Evolutionary conservation across 2,797 vertebrate genomes (phyloP), one percentile per base, ranked within the genome.

Genomic region (Fratercula arctica): DNA sequence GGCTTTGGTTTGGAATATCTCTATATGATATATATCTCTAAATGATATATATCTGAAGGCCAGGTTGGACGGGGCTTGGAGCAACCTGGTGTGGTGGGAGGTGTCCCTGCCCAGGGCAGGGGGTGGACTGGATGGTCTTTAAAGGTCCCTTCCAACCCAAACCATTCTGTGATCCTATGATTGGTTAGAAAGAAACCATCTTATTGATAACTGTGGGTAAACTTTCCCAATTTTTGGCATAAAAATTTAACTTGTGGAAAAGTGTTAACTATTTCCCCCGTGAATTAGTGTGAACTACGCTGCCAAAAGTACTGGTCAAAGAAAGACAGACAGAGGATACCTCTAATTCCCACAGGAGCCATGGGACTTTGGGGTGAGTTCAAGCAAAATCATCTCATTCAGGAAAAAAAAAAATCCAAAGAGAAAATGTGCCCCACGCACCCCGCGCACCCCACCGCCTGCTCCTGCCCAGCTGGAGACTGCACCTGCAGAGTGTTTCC

Each of bases 391-490:
- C n/a, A 48, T 2, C n/a, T 59, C 28, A 45, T 56, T 10, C 10
- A 24, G 7, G 9, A 3, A 13, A 9, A 15, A 20, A 2, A 14
- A 15, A 17, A 2, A 15, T 20, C 10, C n/a, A 16, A 60, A 37
- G 35, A 61, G 35, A 28, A 41, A 63, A 20, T 17, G 4, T 13
- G 26, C 37, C 10, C 33, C 3, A 3, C 1, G 2, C 59, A 11
- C 17, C 4, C 33, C 37, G 15, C 2, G 0, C 6, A 2, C 23
- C 33, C 33, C 31, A 1, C 48, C 3, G 8, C 29, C 24, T 11
- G 16, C 41, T 39, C 35, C 53, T 12, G 46, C 29, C 41, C 25
- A 2, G 35, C 18, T 11, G 14, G 9, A 16, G 16, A 4, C 57
- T 4, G 16, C 31, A 14, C 11, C 21, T 9, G 0, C 31, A 48